Base-by-base conservation (phyloP, 2,888 invertebrate genomes). In the Myopa tessellatipennis region DNA sequence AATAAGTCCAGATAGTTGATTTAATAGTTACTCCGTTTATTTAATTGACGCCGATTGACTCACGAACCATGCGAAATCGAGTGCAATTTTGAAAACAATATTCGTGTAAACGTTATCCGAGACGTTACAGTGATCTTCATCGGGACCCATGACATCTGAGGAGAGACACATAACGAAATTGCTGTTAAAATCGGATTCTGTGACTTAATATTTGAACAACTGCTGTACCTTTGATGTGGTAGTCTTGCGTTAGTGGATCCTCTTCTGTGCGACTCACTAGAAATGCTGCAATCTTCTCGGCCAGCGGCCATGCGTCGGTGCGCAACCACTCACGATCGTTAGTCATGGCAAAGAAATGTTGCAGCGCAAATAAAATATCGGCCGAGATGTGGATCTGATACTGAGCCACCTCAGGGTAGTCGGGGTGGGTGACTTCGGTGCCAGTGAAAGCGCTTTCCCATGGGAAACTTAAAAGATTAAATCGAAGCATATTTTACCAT, bases 361-460 rank as follows among this genome's bases (percentile, higher is more conserved):
- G 84, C 18, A 86, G 87, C 0, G 92, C 92, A 82, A 91, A 91
- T 0, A 91, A 88, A 73, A 92, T 91, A 81, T 92, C 92, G 0
- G 91, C 91, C 0, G 91, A 91, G 67, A 92, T 90, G 84, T 92
- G 92, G 76, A 92, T 91, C 84, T 92, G 90, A 76, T 90, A 91
- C 72, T 90, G 86, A 0, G 92, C 91, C 4, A 92, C 90, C 71
- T 91, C 90, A 0, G 91, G 91, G 77, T 91, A 92, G 79, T 92
- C 92, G 0, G 92, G 92, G 85, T 92, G 91, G 0, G 92, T 92
- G 40, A 91, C 91, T 81, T 92, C 92, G 0, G 89, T 86, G 1
- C 92, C 92, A 0, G 92, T 92, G 83, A 89, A 92, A 0, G 92
- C 92, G 79, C 92, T 92, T 84, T 92, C 92, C 92, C 92, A 92